phyloP scores from a whole-genome alignment of 2,113 vertebrate species.

The Kobus ellipsiprymnus region DNA sequence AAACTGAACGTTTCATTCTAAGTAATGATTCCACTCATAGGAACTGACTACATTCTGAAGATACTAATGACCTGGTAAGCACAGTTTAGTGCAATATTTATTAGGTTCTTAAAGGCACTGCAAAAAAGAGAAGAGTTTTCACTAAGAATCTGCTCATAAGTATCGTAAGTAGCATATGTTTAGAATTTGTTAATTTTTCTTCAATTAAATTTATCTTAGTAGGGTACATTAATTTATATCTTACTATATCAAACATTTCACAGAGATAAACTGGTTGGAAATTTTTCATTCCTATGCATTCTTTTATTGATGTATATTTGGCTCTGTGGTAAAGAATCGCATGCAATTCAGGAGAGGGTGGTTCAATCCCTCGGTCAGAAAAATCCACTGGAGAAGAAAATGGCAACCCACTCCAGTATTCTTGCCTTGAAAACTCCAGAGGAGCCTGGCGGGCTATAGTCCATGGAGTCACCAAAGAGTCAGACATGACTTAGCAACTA shows the following conservation, averaged over 20 bases:
- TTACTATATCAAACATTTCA: background rate
- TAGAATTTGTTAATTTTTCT: background rate
- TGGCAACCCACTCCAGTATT: background rate
- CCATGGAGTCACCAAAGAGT: background rate
- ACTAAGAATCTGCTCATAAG: background rate
- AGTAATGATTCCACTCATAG: background rate
- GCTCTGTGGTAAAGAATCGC: background rate
- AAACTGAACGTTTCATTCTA: background rate
- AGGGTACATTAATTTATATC: background rate
- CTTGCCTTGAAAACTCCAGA: background rate
- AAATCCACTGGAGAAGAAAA: background rate
- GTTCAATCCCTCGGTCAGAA: background rate
- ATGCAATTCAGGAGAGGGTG: background rate
- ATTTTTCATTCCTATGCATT: background rate
- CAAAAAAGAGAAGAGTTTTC: background rate
- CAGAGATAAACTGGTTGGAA: background rate
- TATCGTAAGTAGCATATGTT: background rate
- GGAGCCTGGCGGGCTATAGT: fast-evolving
- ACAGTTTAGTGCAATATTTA: background rate
- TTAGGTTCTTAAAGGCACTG: background rate
- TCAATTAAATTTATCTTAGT: background rate
- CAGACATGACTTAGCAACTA: background rate
- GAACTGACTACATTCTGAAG: background rate
- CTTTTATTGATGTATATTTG: background rate
- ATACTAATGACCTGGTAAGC: background rate